Evolutionary conservation across 2,797 vertebrate genomes (phyloP), one percentile per base, ranked within the genome.

Genomic region (Gadopsis marmoratus): DNA sequence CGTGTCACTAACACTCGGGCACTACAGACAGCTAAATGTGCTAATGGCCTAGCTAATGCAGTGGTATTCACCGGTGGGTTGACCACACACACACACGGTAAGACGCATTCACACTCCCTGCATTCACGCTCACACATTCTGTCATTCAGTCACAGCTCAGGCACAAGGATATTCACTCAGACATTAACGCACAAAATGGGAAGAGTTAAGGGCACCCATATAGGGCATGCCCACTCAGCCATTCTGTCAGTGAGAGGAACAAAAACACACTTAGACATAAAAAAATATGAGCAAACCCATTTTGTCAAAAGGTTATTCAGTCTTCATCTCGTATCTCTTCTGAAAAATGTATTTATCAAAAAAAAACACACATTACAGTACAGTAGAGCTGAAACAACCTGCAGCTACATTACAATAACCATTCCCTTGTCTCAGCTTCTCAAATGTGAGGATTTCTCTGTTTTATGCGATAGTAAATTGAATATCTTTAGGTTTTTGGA

Each of bases 31-130:
- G 88, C 89, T 89, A 91, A 94, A 94, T 88, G 91, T 87, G 88
- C 91, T 95, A 95, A 95, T 94, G 93, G 94, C 86, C 90, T 89
- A 71, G 89, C 93, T 95, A 94, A 94, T 96, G 95, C 90, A 92
- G 87, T 80, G 78, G 82, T 90, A 95, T 93, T 92, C 92, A 95
- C 91, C 60, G 47, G 92, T 88, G 94, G 89, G 79, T 92, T 90
- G 93, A 92, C 86, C 91, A 89, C 50, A 82, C 72, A 65, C 41
- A 66, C 76, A 73, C 71, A 53, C 45, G 37, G 8, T 37, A 31
- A 63, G 33, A 68, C 33, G 21, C 62, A 74, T 64, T 65, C 86
- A 79, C 76, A 39, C 86, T 84, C 56, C 64, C 77, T 39, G 4
- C 71, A 39, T 74, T 77, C 63, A 56, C 72, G 73, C 73, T 71